Evolutionary conservation across 2,113 vertebrate genomes (phyloP), one percentile per base, ranked within the genome.

Genomic region (Callaeas wilsoni): DNA sequence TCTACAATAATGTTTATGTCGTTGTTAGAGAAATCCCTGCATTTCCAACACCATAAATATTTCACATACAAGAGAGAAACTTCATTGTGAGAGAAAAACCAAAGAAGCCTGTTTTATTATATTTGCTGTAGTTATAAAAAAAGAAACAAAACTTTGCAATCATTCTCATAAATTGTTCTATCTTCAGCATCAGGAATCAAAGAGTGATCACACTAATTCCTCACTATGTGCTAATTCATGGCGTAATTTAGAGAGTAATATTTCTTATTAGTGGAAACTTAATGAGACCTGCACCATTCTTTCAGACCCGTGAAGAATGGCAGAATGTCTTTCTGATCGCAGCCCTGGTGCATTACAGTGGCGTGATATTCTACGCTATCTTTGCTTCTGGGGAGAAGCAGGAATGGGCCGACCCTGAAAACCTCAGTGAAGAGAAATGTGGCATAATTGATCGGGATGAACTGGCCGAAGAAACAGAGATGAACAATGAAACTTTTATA

Each of bases 321-420:
- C 99, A 99, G 97, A 98, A 99, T 1, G 99, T 99, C 70, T 99
- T 99, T 74, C 90, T 99, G 89, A 99, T 99, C 18, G 99, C 99
- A 2, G 98, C 99, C 52, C 98, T 99, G 89, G 99, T 99, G 80
- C 99, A 99, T 93, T 99, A 99, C 97, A 98, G 98, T 19, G 99
- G 99, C 1, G 99, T 99, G 76, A 98, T 99, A 97, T 99, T 99
- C 98, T 99, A 99, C 0, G 99, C 98, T 37, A 98, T 99, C 97
- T 99, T 99, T 94, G 99, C 99, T 32, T 99, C 99, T 13, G 99
- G 99, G n/a, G 99, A 99, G 94, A 98, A 99, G 89, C 99, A 99
- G 97, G 98, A 99, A 32, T 99, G 99, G 99, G 99, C 99, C 33
- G 98, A 99, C 56, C 99, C 99, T 0, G 99, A 99, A 97, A 98